Evolutionary conservation across 2,113 vertebrate species (phyloP), one percentile per base, ranked within the genome.

Genomic region (Halichoerus grypus): DNA sequence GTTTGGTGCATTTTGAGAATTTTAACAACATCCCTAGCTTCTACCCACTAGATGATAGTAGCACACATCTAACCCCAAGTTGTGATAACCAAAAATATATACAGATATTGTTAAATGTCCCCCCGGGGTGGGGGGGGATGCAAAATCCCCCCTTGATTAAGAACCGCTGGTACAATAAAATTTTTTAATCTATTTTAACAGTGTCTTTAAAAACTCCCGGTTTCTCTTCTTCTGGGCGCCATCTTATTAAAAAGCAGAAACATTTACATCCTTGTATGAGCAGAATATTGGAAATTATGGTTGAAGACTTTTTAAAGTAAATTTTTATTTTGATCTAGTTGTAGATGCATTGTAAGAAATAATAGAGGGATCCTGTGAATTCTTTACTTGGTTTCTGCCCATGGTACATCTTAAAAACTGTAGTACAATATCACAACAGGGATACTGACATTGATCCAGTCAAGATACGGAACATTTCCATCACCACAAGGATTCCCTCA

Each of bases 341-440:
- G 21, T 19, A 97, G 28, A 81, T 65, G 81, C 51, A 69, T 61
- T 31, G 51, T 71, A 95, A 96, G 74, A 95, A 97, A 67, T 42
- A 46, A 46, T 26, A 72, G 65, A 59, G 7, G 59, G 61, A 85
- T 46, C 22, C 19, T 81, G 13, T 5, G 12, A 74, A 24, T 59
- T 28, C 15, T 92, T 67, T n/a, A 51, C 3, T 4, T 26, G 46
- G 36, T 39, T 71, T 93, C 69, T 77, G 26, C 7, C 46, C 76
- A 67, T 36, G 31, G 21, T 31, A 74, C 19, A 63, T 46, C 49
- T 49, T 91, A 3, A 88, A 65, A 91, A 61, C 28, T 26, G 51
- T 9, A 51, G 19, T 7, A 72, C 19, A 46, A 1, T n/a, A 79
- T 51, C 81, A 83, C 12, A 26, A 14, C 24, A 46, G 91, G 74